These are phyloP conservation scores for Petrocephalus schoutedeni DNA, from an alignment of 2,797 vertebrate genomes.

Conservation along the genomic window DNA sequence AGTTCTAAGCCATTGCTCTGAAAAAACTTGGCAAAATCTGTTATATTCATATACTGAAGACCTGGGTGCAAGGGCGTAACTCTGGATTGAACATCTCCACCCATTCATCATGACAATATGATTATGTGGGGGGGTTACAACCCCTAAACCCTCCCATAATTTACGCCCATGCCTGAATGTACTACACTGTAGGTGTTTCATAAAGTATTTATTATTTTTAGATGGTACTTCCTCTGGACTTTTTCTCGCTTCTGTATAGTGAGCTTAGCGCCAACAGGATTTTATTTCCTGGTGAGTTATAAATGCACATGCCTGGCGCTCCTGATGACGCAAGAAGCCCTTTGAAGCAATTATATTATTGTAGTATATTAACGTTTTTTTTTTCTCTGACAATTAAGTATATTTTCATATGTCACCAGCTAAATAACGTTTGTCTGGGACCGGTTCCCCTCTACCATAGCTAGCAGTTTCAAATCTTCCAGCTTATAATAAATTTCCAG, in stretches of 20 bases:
- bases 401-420: neutral
- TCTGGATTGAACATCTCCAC: too few species aligned
- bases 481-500: neutral
- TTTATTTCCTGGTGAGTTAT: neutral
- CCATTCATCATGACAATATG: too few species aligned
- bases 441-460: neutral
- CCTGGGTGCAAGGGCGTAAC: neutral
- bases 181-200: neutral
- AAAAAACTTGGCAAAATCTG: neutral
- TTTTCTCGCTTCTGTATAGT: neutral
- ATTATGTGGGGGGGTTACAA: too few species aligned
- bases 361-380: neutral
- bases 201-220: slow-evolving; percentile 10
- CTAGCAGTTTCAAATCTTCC: neutral
- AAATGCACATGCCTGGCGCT: neutral
- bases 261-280: neutral
- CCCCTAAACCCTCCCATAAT: too few species aligned
- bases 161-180: neutral
- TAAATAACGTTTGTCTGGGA: neutral
- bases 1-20: neutral
- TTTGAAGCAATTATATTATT: neutral
- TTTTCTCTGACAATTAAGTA: neutral
- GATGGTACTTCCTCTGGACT: neutral
- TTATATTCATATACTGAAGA: neutral
- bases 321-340: neutral